A percentile compares a stretch with the other conserved stretches of the same genome.
phyloP scores from a whole-genome alignment of 2,113 vertebrate species.

The Sprattus sprattus region DNA sequence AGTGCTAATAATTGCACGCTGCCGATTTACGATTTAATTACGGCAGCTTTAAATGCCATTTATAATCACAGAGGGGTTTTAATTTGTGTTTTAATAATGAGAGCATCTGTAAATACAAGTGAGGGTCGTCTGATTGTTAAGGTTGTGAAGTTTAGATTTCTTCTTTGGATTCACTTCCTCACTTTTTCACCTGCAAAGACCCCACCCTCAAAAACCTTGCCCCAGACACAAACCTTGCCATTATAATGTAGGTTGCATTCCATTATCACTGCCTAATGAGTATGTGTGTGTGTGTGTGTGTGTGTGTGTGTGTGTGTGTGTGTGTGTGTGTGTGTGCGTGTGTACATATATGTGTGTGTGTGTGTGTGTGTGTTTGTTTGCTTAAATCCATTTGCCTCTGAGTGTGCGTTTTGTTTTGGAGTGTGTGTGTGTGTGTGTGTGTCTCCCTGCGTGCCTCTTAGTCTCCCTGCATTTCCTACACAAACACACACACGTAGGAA shows the following conservation, averaged over 20 bases:
- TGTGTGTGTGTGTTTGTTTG: neutral
- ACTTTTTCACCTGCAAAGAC: neutral
- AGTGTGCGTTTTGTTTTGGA: too few species aligned
- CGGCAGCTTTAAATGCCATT: slow-evolving; percentile 64
- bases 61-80: slow-evolving; percentile 56
- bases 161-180: too few species aligned
- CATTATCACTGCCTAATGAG: neutral
- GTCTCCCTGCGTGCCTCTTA: neutral
- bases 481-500: slow-evolving; percentile 59
- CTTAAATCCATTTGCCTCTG: neutral
- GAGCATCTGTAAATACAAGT: slow-evolving; percentile 64
- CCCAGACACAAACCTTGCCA: neutral
- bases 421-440: neutral
- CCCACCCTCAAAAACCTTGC: neutral
- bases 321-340: neutral
- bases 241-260: too few species aligned
- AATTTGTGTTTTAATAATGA: slow-evolving; percentile 50
- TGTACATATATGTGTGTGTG: neutral
- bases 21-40: slow-evolving; percentile 70
- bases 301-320: neutral
- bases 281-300: neutral
- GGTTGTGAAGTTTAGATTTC: neutral
- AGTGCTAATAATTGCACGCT: slow-evolving; percentile 65
- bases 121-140: neutral
- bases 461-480: slow-evolving; percentile 7